Evolutionary conservation across 1,140 invertebrate species (phyloP).

Genomic region (Trachymyrmex septentrionalis): DNA sequence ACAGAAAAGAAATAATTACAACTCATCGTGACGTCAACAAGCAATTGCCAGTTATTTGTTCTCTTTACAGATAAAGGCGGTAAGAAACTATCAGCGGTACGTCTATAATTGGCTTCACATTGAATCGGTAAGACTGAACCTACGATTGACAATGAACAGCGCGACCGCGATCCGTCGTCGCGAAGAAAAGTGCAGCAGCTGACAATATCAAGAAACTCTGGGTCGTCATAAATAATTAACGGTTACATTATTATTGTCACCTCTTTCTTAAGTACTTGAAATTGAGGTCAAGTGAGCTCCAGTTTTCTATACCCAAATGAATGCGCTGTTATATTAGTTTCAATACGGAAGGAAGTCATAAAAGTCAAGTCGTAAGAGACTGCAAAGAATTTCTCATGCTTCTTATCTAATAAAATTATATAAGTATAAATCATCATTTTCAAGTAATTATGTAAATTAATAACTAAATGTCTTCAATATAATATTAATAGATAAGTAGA

Average conservation of each 20-base stretch:
- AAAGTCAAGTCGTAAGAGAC: background rate
- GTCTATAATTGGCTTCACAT: conserved; percentile 47
- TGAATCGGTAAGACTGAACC: background rate
- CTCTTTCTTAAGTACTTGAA: background rate
- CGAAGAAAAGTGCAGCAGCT: background rate
- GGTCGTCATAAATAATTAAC: conserved; percentile 24
- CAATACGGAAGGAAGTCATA: background rate
- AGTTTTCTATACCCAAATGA: background rate
- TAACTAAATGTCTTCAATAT: background rate
- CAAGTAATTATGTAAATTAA: background rate
- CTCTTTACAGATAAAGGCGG: background rate
- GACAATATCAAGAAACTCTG: background rate
- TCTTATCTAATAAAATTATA: background rate
- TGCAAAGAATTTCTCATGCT: background rate
- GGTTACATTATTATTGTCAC: conserved; percentile 30
- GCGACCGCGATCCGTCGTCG: background rate
- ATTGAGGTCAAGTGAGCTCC: background rate
- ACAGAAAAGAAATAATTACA: background rate
- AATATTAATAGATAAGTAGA: background rate
- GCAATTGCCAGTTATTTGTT: background rate
- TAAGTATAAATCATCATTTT: background rate
- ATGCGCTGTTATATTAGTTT: background rate
- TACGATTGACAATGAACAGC: background rate
- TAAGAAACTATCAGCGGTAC: background rate
- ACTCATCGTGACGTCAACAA: background rate